Conservation (phyloP, 2,797 vertebrate species). For the Pelodytes ibericus region DNA sequence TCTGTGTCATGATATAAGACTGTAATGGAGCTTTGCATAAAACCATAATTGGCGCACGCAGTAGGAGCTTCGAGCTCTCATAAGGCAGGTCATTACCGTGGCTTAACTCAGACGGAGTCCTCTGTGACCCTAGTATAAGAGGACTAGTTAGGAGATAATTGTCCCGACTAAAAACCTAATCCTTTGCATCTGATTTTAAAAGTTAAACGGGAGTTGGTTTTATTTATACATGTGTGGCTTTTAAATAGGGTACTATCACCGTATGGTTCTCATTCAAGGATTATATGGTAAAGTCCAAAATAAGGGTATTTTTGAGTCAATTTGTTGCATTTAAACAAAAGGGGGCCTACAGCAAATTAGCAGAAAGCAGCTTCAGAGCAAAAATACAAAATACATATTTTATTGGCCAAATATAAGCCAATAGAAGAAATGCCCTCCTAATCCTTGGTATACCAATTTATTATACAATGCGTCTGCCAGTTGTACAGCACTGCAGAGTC, state of each 20-base stretch:
- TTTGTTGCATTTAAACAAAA: not conserved
- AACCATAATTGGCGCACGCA: conserved; percentile 62
- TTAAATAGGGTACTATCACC: not conserved
- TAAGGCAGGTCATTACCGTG: not conserved
- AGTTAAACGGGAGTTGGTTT: not conserved
- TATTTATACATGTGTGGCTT: not conserved
- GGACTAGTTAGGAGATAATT: conserved; percentile 3
- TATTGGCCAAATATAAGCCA: too few relatives aligned
- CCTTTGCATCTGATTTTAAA: not conserved
- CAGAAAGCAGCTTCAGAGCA: too few relatives aligned
- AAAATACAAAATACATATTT: too few relatives aligned
- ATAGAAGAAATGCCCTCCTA: too few relatives aligned
- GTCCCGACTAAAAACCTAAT: not conserved
- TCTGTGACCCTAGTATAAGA: not conserved
- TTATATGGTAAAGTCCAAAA: not conserved
- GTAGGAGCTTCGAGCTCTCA: conserved; percentile 47
- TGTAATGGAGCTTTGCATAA: conserved; percentile 71
- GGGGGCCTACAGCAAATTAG: too few relatives aligned
- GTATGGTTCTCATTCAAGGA: not conserved
- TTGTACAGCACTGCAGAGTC: too few relatives aligned
- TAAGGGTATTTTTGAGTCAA: not conserved
- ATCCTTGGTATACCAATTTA: too few relatives aligned
- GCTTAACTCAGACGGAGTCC: conserved; percentile 12
- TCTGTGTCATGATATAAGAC: conserved; percentile 73
- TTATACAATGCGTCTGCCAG: too few relatives aligned